Percentiles rank a stretch among this genome's conserved stretches.
phyloP scores from a whole-genome alignment of 2,113 vertebrate species.

The Telmatochromis sp. region DNA sequence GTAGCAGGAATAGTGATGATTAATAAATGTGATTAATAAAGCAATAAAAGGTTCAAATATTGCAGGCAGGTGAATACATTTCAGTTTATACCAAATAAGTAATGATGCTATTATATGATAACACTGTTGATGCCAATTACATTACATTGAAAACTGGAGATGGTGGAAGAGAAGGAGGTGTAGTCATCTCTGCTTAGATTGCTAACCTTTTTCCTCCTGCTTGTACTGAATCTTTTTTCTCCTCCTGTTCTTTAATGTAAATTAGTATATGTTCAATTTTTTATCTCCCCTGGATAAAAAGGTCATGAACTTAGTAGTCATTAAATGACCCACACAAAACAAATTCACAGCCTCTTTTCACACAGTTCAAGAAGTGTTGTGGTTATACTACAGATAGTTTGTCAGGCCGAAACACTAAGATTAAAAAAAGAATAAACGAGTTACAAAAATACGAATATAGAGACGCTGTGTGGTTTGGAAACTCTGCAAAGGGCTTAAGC shows the following conservation, averaged over 20 bases:
- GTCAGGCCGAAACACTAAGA: neutral
- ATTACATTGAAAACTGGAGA: neutral
- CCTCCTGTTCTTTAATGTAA: accelerated
- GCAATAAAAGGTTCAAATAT: neutral
- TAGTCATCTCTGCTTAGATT: neutral
- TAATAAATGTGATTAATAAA: neutral
- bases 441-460: accelerated
- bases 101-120: neutral
- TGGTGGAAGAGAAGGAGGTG: neutral
- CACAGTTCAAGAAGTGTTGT: accelerated
- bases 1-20: neutral
- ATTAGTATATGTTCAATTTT: neutral
- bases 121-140: neutral
- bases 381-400: neutral
- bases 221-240: accelerated
- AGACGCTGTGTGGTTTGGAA: neutral
- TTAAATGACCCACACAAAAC: neutral
- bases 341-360: neutral
- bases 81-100: neutral
- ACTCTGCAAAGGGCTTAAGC: neutral
- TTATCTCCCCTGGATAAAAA: neutral
- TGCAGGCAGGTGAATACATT: neutral
- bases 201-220: neutral
- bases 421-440: neutral
- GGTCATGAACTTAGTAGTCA: neutral